Conservation (phyloP, 92 coral and sea anemone genomes). For the Heteractis magnifica region DNA sequence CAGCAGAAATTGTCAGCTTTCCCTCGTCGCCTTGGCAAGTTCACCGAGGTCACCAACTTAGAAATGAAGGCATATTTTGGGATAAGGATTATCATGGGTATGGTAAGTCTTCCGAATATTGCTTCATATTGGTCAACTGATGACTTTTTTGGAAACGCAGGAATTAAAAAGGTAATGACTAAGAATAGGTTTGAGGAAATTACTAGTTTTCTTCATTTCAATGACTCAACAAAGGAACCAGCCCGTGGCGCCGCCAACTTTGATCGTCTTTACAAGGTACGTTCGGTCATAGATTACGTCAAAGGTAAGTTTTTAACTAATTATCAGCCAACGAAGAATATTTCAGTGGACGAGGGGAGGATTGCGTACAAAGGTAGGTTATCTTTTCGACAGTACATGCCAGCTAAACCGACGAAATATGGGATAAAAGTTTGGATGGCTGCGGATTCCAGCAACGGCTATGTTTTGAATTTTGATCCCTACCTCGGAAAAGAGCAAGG, state of each 20-base stretch:
- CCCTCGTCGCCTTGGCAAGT: slow-evolving; percentile 28
- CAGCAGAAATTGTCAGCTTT: slow-evolving; percentile 37
- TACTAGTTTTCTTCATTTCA: slow-evolving; percentile 36
- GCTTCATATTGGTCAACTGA: slow-evolving; percentile 51
- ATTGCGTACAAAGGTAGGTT: slow-evolving; percentile 52
- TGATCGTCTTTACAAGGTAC: slow-evolving; percentile 57
- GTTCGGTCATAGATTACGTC: slow-evolving; percentile 38
- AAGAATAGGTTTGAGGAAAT: slow-evolving; percentile 55
- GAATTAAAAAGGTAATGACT: slow-evolving; percentile 48
- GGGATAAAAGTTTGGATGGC: slow-evolving; percentile 75
- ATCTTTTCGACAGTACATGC: slow-evolving; percentile 61
- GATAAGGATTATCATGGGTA: slow-evolving; percentile 54
- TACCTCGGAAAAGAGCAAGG: slow-evolving; percentile 56
- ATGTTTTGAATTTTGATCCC: slow-evolving; percentile 50
- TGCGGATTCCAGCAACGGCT: slow-evolving; percentile 58
- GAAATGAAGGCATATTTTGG: slow-evolving; percentile 67
- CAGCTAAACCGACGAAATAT: slow-evolving; percentile 59
- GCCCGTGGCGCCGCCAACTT: slow-evolving; percentile 32
- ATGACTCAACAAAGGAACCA: slow-evolving; percentile 44
- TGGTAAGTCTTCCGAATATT: slow-evolving; percentile 26
- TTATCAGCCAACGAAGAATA: slow-evolving; percentile 49
- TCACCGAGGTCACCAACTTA: slow-evolving; percentile 20
- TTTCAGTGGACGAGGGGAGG: slow-evolving; percentile 70
- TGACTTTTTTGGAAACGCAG: slow-evolving; percentile 42
- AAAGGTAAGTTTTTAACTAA: slow-evolving; percentile 24